Conservation (phyloP, 2,797 vertebrate species). For the Sardinella longiceps region DNA sequence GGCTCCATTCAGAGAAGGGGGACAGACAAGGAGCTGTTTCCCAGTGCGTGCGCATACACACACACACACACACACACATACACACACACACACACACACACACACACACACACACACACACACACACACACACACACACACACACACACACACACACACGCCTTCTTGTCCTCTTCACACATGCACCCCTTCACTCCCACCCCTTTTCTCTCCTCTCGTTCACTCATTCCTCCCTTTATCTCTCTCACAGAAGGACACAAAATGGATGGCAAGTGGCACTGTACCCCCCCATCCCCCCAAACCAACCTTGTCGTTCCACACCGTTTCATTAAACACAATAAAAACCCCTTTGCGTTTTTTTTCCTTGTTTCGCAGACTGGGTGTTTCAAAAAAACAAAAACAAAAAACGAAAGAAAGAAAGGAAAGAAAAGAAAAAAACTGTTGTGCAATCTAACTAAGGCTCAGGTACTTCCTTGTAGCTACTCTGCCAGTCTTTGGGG, state of each 20-base stretch:
- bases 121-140: too few relatives aligned
- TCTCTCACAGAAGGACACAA: background rate
- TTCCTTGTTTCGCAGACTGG: too few relatives aligned
- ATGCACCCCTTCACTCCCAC: background rate
- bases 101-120: too few relatives aligned
- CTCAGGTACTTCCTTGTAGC: background rate
- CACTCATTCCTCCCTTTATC: slow-evolving; percentile 15
- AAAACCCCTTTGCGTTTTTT: background rate
- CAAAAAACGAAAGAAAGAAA: too few relatives aligned
- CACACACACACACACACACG: too few relatives aligned
- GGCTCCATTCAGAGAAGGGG: background rate
- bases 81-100: too few relatives aligned
- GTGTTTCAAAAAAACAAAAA: too few relatives aligned
- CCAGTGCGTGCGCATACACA: background rate
- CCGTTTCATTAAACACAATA: background rate
- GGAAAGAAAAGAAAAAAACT: background rate
- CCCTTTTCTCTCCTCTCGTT: background rate
- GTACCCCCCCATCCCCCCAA: too few relatives aligned
- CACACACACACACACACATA: too few relatives aligned
- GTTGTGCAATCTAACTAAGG: background rate
- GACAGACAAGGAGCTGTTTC: background rate
- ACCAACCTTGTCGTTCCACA: background rate
- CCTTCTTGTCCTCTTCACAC: background rate
- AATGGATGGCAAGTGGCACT: background rate
- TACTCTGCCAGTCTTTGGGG: background rate